Base-by-base conservation (phyloP, 1,140 invertebrate genomes). In the Bombus balteatus region DNA sequence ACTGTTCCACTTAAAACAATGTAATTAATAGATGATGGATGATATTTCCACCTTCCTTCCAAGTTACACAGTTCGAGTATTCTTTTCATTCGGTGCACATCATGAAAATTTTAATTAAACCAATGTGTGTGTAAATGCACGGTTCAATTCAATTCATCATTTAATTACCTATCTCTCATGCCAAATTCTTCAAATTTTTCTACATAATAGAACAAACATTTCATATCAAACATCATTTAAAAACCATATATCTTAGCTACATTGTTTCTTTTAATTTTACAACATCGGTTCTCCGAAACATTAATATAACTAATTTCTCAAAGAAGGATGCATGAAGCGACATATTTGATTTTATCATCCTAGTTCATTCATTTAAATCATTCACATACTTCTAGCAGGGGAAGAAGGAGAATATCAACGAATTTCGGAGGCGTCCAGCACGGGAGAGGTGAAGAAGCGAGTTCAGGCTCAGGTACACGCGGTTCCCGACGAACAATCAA, bases 351-450 rank as follows among this genome's bases (percentile, higher is more conserved):
- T 72, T 32, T 22, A 37, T 62, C 34, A 77, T 28, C 9, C 76
- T 22, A 13, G 3, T 12, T 65, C 39, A 39, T 62, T 66, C 43
- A 37, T 39, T 39, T 37, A 88, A 88, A 71, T 47, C 34, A 71
- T 71, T 71, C 32, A 34, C 74, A 57, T 90, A 77, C 62, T 90
- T 88, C 66, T 85, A 72, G 70, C 86, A 84, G 91, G 89, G 59
- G 95, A 96, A 4, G 96, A 97, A 68, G 95, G 96, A 83, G 96
- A 96, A n/a, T 97, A 97, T 87, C 96, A 96, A 87, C 94, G 96
- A 87, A 96, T 97, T 83, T 96, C 96, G 0, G 96, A 96, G n/a
- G 95, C 96, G 0, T 95, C 95, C 12, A 95, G 94, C 4, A 87
- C 94, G 39, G 92, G 92, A 2, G 93, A 95, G 13, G 92, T 92